A percentile compares a stretch with the other conserved stretches of the same genome.
phyloP scores from a whole-genome alignment of 2,888 invertebrate species.

The Chloroclystis v-ata region DNA sequence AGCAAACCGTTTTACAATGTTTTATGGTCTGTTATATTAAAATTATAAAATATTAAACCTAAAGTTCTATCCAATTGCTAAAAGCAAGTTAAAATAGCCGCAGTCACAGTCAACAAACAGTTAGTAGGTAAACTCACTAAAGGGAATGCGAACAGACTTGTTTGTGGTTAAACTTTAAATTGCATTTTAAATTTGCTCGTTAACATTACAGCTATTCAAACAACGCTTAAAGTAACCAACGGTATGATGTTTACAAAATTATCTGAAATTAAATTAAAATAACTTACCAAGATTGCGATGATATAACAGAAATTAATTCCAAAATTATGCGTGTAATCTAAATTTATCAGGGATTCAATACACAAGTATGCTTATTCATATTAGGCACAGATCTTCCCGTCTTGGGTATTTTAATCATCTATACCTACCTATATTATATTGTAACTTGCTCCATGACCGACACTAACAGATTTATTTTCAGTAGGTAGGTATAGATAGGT shows the following conservation, averaged over 20 bases:
- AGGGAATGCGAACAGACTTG: conserved; percentile 68
- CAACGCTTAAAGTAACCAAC: conserved; percentile 39
- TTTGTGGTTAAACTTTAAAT: conserved; percentile 69
- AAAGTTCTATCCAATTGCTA: conserved; percentile 32
- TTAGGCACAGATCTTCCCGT: too few relatives aligned
- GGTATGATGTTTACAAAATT: conserved; percentile 24
- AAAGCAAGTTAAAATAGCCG: conserved; percentile 45
- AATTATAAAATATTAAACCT: too few relatives aligned
- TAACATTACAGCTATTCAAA: conserved; percentile 53
- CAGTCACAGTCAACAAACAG: conserved; percentile 47
- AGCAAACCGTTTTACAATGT: too few relatives aligned
- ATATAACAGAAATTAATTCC: too few relatives aligned
- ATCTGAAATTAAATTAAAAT: conserved; percentile 7
- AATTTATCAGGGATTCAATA: too few relatives aligned
- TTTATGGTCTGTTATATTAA: too few relatives aligned
- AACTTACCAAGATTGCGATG: background rate
- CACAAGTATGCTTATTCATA: too few relatives aligned
- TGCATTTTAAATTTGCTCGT: conserved; percentile 71
- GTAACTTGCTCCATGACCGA: too few relatives aligned
- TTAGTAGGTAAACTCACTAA: conserved; percentile 58
- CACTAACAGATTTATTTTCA: too few relatives aligned
- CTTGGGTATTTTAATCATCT: too few relatives aligned
- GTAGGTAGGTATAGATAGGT: too few relatives aligned
- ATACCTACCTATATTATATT: too few relatives aligned
- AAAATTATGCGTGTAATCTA: background rate